phyloP scores from a whole-genome alignment of 2,797 vertebrate species.

The Harpagifer antarcticus region DNA sequence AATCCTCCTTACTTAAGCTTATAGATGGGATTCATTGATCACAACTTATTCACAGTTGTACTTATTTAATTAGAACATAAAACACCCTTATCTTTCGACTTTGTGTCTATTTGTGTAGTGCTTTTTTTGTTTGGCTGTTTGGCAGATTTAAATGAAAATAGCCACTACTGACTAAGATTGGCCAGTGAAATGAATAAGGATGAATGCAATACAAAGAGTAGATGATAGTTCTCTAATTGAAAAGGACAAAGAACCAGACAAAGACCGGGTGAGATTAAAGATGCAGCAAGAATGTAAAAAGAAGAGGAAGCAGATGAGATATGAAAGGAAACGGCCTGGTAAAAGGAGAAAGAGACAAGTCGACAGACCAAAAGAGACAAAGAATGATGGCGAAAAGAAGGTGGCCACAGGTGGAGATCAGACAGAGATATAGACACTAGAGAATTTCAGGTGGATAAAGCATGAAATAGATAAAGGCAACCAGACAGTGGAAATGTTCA shows the following conservation, averaged over 20 bases:
- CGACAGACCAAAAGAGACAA: not conserved
- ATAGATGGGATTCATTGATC: not conserved
- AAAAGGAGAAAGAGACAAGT: not conserved
- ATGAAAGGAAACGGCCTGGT: not conserved
- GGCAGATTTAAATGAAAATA: not conserved
- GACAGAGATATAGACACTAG: not conserved
- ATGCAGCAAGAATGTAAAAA: not conserved
- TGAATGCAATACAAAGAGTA: not conserved
- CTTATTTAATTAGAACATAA: not conserved
- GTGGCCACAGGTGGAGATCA: conserved; percentile 15
- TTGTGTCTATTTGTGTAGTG: no score
- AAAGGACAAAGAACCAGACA: not conserved
- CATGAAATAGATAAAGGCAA: conserved; percentile 9
- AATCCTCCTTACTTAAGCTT: not conserved
- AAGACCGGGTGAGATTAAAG: not conserved
- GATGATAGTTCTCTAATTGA: not conserved
- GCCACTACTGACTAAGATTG: no score
- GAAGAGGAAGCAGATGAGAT: not conserved
- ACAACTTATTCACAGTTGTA: not conserved
- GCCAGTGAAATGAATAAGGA: not conserved
- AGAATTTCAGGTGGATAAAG: not conserved
- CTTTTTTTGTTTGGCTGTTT: not conserved
- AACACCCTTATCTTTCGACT: no score
- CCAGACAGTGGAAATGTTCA: conserved; percentile 18
- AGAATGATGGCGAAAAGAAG: not conserved